A percentile compares a stretch with the other conserved stretches of the same genome.
phyloP scores from a whole-genome alignment of 1,140 invertebrate species.

The Lerema accius region DNA sequence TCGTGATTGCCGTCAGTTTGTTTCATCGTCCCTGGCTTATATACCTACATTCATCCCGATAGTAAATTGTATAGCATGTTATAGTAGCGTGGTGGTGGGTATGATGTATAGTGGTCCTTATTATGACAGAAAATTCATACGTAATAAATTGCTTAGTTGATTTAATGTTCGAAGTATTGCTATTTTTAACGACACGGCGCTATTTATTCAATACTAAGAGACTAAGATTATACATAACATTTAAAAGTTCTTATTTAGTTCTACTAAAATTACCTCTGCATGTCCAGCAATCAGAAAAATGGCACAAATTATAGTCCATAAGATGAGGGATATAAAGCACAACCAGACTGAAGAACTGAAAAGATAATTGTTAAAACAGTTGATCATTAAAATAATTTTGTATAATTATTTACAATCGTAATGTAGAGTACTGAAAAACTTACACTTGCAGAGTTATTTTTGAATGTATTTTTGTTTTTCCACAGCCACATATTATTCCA shows the following conservation, averaged over 20 bases:
- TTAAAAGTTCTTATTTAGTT: not conserved
- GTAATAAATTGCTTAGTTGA: no score
- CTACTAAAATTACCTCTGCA: constrained; percentile 63
- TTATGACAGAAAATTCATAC: no score
- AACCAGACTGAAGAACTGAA: constrained; percentile 76
- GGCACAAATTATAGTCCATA: constrained; percentile 77
- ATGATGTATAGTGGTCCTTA: no score
- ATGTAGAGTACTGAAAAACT: constrained; percentile 77
- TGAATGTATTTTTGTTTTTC: constrained; percentile 69
- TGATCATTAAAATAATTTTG: no score
- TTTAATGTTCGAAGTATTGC: no score
- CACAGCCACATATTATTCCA: constrained; percentile 74
- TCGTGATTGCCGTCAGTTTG: no score
- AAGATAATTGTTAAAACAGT: constrained; percentile 33
- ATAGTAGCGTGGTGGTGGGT: no score
- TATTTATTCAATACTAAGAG: not conserved
- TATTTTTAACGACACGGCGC: not conserved
- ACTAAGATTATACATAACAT: constrained; percentile 3
- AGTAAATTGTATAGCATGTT: no score
- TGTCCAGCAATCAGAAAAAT: constrained; percentile 81
- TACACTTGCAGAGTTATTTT: constrained; percentile 76
- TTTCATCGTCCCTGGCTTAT: no score
- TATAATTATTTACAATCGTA: no score
- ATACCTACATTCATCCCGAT: no score
- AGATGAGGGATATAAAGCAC: constrained; percentile 71